These are phyloP conservation scores for Ligdia adustata DNA, from an alignment of 2,888 invertebrate genomes.

Conservation along the genomic window DNA sequence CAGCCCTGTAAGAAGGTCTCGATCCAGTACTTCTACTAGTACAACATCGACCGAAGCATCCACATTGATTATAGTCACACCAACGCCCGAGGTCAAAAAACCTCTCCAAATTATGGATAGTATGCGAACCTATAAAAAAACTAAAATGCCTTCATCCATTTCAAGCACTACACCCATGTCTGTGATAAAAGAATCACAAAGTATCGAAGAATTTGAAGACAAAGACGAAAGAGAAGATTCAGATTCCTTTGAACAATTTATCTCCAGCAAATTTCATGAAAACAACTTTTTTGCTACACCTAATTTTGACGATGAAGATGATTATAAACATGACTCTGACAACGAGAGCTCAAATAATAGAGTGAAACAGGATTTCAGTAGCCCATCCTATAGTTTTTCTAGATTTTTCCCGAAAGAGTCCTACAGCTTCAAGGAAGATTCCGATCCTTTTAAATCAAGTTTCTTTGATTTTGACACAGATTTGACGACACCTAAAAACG, in stretches of 20 bases:
- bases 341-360: constrained; percentile 58
- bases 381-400: constrained; percentile 62
- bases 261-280: constrained; percentile 79
- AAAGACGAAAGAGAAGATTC: constrained; percentile 61
- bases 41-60: constrained; percentile 52
- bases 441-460: constrained; percentile 62
- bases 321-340: constrained; percentile 50
- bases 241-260: constrained; percentile 70
- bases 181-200: constrained; percentile 43
- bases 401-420: constrained; percentile 63
- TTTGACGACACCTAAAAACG: constrained; percentile 81
- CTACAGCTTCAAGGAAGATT: constrained; percentile 54
- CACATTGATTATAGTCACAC: constrained; percentile 66
- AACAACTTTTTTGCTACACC: constrained; percentile 78
- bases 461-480: constrained; percentile 70
- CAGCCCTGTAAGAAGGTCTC: constrained; percentile 49
- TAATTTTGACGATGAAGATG: constrained; percentile 62
- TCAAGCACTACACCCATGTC: constrained; percentile 52
- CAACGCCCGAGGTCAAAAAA: constrained; percentile 72
- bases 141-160: constrained; percentile 57
- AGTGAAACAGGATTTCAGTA: constrained; percentile 58
- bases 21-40: constrained; percentile 42
- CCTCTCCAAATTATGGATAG: constrained; percentile 69
- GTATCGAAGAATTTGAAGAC: constrained; percentile 56
- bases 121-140: constrained; percentile 67